phyloP scores from a whole-genome alignment of 2,113 vertebrate genomes.

The Hyla sarda region DNA sequence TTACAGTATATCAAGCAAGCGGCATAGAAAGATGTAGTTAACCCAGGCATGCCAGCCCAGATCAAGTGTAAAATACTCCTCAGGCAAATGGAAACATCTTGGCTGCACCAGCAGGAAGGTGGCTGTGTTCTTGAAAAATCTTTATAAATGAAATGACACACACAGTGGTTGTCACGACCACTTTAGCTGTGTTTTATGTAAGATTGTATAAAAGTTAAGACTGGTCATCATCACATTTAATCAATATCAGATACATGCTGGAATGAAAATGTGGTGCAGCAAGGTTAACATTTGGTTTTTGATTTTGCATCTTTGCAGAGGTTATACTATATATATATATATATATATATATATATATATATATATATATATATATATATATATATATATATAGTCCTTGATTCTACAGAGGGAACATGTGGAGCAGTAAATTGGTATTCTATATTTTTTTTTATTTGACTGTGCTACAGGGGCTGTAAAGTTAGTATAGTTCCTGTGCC shows the following conservation, averaged over 20 bases:
- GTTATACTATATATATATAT: neutral
- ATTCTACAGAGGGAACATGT: neutral
- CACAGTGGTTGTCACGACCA: conserved; percentile 1
- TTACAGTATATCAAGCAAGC: conserved; percentile 19
- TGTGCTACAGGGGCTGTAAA: too few relatives aligned
- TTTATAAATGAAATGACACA: conserved; percentile 35
- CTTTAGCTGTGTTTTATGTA: neutral
- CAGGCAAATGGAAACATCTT: conserved; percentile 52
- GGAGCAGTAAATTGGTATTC: too few relatives aligned
- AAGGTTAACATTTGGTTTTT: neutral
- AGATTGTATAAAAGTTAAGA: conserved; percentile 2
- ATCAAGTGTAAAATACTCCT: conserved; percentile 51
- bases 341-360: too few relatives aligned
- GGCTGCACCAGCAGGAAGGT: conserved; percentile 52
- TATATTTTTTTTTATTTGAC: too few relatives aligned
- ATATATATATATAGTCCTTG: too few relatives aligned
- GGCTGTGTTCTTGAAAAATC: conserved; percentile 53
- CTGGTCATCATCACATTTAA: neutral
- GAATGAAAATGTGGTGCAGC: neutral
- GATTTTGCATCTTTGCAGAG: neutral
- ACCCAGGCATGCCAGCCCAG: conserved; percentile 41
- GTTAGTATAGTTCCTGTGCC: too few relatives aligned
- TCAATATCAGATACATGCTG: conserved; percentile 1
- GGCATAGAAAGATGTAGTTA: neutral
- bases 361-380: too few relatives aligned